A percentile compares a stretch with the other conserved stretches of the same genome.
phyloP scores from a whole-genome alignment of 2,888 invertebrate species.

The Peribatodes rhomboidaria region DNA sequence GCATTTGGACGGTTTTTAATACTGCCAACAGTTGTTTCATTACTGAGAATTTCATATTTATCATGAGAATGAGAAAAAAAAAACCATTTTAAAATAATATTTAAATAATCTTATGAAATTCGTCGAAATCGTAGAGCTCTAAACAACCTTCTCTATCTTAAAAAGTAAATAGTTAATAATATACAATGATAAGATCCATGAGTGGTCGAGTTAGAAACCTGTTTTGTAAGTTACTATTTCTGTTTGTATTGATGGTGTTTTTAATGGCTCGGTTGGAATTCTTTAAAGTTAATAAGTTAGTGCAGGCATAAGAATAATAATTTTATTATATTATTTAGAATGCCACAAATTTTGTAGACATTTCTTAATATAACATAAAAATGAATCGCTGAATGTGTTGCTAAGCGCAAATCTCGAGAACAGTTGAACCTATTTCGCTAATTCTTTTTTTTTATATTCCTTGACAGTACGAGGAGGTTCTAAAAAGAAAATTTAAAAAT shows the following conservation, averaged over 20 bases:
- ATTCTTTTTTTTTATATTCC: too few species aligned
- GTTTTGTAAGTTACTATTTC: constrained; percentile 21
- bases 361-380: too few species aligned
- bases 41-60: background rate
- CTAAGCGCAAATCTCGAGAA: too few species aligned
- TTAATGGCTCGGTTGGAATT: constrained; percentile 1
- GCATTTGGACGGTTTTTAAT: too few species aligned
- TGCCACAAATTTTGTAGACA: too few species aligned
- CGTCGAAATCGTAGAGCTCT: background rate
- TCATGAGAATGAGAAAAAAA: background rate
- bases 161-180: constrained; percentile 14
- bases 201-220: constrained; percentile 9
- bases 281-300: background rate
- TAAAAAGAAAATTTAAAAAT: too few species aligned
- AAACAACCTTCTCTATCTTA: constrained; percentile 2
- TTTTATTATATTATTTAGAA: too few species aligned
- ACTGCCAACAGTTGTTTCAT: background rate
- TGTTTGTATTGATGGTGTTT: constrained; percentile 9
- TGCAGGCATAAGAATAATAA: background rate
- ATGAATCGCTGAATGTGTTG: too few species aligned
- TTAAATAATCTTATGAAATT: constrained; percentile 7
- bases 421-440: too few species aligned
- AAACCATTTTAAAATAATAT: background rate
- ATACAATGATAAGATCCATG: constrained; percentile 7
- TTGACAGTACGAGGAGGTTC: too few species aligned